Evolutionary conservation across 53 echinoderm and acorn worm species (phyloP).

Genomic region (Holothuria scabra): DNA sequence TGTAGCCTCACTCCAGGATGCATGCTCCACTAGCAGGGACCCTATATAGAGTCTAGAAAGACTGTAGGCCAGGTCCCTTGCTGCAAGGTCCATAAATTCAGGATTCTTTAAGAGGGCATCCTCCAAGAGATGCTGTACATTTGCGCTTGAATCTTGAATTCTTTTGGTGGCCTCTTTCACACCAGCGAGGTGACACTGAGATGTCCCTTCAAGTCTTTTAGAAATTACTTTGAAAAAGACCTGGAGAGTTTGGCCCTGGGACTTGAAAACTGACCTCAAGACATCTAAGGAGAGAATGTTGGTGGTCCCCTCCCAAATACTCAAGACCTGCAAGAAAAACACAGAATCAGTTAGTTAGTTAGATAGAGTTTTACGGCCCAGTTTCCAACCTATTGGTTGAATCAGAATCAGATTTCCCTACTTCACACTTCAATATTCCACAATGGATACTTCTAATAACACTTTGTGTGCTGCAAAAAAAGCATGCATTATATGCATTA

Average conservation of each 20-base stretch:
- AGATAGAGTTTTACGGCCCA: too few relatives aligned
- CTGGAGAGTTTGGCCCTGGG: conserved; percentile 65
- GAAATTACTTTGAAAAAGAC: conserved; percentile 64
- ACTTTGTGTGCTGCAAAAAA: too few relatives aligned
- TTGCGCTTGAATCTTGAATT: conserved; percentile 3
- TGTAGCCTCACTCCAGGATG: conserved; percentile 54
- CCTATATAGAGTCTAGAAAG: conserved; percentile 76
- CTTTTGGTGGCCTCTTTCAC: conserved; percentile 13
- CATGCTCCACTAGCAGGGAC: too few relatives aligned
- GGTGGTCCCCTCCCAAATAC: conserved; percentile 92
- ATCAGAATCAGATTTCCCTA: not conserved
- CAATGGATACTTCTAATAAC: too few relatives aligned
- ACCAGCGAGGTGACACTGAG: not conserved
- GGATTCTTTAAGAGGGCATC: conserved; percentile 2
- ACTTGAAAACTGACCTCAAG: conserved; percentile 73
- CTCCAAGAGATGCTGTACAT: conserved; percentile 19
- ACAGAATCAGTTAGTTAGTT: too few relatives aligned
- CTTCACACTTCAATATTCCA: not conserved
- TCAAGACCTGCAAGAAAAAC: conserved; percentile 62
- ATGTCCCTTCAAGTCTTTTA: conserved; percentile 23
- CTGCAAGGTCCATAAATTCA: conserved; percentile 64
- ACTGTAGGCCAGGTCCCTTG: conserved; percentile 83
- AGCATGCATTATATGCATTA: too few relatives aligned
- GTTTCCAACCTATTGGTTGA: too few relatives aligned
- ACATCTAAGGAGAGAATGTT: conserved; percentile 83